Conservation (phyloP, 1,140 invertebrate species). For the Sycobia sp. region DNA sequence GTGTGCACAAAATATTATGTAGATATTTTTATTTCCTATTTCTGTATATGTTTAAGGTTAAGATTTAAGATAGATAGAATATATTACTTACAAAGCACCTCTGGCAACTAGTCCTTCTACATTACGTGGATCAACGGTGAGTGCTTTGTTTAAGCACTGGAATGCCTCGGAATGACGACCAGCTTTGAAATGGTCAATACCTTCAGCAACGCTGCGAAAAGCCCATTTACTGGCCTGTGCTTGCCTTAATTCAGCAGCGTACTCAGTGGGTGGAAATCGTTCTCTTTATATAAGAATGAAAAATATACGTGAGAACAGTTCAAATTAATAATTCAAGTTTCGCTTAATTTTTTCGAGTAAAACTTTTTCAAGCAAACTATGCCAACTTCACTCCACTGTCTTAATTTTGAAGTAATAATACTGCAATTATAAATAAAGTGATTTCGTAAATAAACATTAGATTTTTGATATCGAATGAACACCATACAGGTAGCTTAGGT, state of each 20-base stretch:
- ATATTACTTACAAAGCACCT: constrained; percentile 78
- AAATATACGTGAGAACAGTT: too few species aligned
- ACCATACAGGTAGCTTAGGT: too few species aligned
- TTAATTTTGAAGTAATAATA: too few species aligned
- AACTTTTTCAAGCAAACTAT: too few species aligned
- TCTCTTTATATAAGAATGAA: constrained; percentile 64
- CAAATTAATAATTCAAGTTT: too few species aligned
- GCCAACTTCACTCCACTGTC: too few species aligned
- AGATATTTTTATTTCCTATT: too few species aligned
- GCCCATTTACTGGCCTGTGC: constrained; percentile 92
- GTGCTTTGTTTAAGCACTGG: constrained; percentile 91
- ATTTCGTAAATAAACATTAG: too few species aligned
- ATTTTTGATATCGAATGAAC: too few species aligned
- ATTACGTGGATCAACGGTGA: constrained; percentile 90
- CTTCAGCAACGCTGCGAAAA: constrained; percentile 87
- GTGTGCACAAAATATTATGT: too few species aligned
- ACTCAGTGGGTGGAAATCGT: constrained; percentile 79
- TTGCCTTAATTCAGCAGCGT: constrained; percentile 81
- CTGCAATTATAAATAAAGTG: too few species aligned
- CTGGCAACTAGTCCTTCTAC: constrained; percentile 92
- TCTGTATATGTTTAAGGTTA: constrained; percentile 25
- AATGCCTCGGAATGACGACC: constrained; percentile 91
- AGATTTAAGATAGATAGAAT: neutral
- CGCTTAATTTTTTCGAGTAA: too few species aligned
- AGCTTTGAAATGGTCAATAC: constrained; percentile 91